These are phyloP conservation scores for Hydropotes inermis DNA, from an alignment of 2,113 vertebrate genomes.

Conservation along the genomic window DNA sequence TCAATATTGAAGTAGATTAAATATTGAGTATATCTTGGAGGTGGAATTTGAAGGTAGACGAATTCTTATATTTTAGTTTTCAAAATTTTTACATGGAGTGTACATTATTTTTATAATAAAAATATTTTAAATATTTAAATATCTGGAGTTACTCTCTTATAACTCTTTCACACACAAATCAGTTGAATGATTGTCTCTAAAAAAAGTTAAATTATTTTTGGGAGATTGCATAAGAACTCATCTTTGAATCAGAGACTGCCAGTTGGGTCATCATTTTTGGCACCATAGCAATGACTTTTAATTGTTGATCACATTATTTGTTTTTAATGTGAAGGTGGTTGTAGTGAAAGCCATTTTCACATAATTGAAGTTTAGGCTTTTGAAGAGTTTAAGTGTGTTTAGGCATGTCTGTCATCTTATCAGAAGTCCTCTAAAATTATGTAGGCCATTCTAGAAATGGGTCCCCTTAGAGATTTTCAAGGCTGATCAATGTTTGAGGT, in stretches of 20 bases:
- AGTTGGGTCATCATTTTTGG: background rate
- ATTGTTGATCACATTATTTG: background rate
- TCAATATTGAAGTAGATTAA: background rate
- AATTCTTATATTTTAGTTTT: background rate
- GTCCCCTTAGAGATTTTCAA: background rate
- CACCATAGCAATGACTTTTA: background rate
- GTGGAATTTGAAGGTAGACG: background rate
- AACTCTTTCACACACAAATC: background rate
- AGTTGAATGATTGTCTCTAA: background rate
- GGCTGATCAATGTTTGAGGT: background rate
- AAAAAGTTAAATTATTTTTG: background rate
- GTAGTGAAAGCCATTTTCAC: background rate
- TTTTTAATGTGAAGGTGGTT: background rate
- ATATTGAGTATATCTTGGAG: background rate
- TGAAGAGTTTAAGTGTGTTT: background rate
- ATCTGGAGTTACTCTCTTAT: background rate
- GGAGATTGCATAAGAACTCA: background rate
- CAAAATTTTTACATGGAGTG: background rate
- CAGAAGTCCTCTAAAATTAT: background rate
- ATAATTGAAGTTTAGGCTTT: background rate
- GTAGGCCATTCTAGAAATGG: background rate
- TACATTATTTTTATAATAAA: background rate
- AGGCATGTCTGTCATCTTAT: background rate
- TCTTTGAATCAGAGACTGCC: background rate
- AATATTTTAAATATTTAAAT: background rate